phyloP scores from a whole-genome alignment of 2,888 invertebrate genomes.

The Endotricha flammealis region DNA sequence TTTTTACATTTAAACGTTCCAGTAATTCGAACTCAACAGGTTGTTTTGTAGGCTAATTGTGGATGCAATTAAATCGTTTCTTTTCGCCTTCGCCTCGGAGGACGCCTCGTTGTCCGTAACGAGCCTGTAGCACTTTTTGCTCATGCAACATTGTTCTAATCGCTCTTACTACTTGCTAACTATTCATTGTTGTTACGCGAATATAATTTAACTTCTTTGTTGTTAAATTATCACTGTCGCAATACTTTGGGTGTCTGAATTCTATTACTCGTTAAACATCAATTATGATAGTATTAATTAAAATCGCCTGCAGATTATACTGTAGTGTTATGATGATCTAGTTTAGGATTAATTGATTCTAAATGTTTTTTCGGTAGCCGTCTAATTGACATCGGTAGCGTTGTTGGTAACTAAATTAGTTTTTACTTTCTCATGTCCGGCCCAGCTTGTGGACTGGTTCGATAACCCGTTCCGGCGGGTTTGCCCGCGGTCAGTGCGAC shows the following conservation, averaged over 20 bases:
- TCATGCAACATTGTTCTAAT: neutral
- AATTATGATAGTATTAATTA: too few relatives aligned
- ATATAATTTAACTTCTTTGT: slow-evolving; percentile 10
- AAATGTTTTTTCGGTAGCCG: too few relatives aligned
- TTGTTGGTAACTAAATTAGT: slow-evolving; percentile 29
- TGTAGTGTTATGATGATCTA: too few relatives aligned
- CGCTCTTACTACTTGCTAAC: too few relatives aligned
- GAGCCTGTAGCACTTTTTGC: slow-evolving; percentile 39
- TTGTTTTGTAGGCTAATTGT: slow-evolving; percentile 64
- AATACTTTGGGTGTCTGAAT: too few relatives aligned
- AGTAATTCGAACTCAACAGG: slow-evolving; percentile 53
- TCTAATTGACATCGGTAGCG: slow-evolving; percentile 23
- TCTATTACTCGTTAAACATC: too few relatives aligned
- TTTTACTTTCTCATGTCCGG: slow-evolving; percentile 48
- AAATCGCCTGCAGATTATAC: too few relatives aligned
- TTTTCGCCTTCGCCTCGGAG: slow-evolving; percentile 44
- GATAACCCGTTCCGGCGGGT: slow-evolving; percentile 55
- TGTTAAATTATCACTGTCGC: slow-evolving; percentile 2
- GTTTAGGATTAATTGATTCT: too few relatives aligned
- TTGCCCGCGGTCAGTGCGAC: slow-evolving; percentile 69
- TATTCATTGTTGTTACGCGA: too few relatives aligned
- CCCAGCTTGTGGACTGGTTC: slow-evolving; percentile 38
- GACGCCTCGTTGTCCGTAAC: slow-evolving; percentile 47
- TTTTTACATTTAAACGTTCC: slow-evolving; percentile 34
- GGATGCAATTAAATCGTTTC: slow-evolving; percentile 58